Percentiles rank a stretch among this genome's conserved stretches.
phyloP scores from a whole-genome alignment of 2,113 vertebrate species.

The Heterotis niloticus region DNA sequence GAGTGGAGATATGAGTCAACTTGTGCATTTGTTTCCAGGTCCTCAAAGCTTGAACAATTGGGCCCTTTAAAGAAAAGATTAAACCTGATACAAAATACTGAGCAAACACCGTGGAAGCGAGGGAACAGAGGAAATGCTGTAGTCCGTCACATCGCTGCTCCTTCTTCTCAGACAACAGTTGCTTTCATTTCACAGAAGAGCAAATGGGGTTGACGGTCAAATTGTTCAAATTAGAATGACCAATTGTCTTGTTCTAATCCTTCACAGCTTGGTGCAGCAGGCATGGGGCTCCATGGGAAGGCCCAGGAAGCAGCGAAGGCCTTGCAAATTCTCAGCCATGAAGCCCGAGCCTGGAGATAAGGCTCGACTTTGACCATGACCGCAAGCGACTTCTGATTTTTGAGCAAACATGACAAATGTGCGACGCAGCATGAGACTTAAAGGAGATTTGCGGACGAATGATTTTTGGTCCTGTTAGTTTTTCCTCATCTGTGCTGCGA shows the following conservation, averaged over 20 bases:
- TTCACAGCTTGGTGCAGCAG: constrained; percentile 2
- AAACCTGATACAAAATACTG: constrained; percentile 14
- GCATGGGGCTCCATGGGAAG: neutral
- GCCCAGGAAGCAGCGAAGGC: neutral
- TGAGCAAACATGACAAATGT: neutral
- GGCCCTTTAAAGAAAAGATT: constrained; percentile 18
- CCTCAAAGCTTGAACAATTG: constrained; percentile 16
- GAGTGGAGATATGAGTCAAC: constrained; percentile 1
- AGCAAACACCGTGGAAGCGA: neutral
- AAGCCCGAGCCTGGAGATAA: neutral
- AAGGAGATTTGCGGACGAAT: neutral
- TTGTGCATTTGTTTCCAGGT: constrained; percentile 16
- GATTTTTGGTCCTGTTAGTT: neutral
- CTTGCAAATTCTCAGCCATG: neutral
- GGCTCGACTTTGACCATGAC: neutral
- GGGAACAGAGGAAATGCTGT: neutral
- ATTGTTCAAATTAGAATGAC: too few relatives aligned
- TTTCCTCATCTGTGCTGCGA: neutral
- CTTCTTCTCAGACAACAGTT: neutral
- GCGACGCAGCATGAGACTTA: neutral
- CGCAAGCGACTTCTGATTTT: neutral
- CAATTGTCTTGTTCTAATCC: neutral
- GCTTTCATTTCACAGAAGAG: neutral
- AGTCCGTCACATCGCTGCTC: neutral
- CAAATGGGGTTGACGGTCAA: constrained; percentile 1